Percentiles rank a stretch among this genome's conserved stretches.
Evolutionary conservation across 2,113 vertebrate species (phyloP).

Genomic region (Hemichromis elongatus): DNA sequence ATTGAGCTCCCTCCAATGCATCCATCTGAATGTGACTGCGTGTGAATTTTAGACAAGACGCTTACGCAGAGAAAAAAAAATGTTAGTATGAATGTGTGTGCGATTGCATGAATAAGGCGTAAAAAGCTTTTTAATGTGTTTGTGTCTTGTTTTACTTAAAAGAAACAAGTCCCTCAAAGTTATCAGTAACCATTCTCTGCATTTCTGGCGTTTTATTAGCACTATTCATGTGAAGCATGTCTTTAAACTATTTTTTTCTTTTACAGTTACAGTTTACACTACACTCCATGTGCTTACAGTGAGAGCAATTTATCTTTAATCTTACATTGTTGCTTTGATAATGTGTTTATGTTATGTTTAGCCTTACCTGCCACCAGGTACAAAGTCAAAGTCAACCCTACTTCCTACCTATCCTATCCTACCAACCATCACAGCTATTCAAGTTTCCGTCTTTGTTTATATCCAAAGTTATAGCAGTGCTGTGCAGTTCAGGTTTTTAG

Average conservation of each 20-base stretch:
- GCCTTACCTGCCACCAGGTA: neutral
- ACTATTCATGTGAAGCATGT: neutral
- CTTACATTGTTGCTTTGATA: neutral
- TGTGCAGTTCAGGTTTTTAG: neutral
- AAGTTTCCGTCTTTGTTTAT: neutral
- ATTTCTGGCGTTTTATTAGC: neutral
- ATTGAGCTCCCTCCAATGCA: neutral
- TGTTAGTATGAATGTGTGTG: neutral
- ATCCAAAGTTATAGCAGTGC: neutral
- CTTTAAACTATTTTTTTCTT: neutral
- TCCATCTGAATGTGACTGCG: neutral
- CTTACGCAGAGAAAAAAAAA: neutral
- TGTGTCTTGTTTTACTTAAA: neutral
- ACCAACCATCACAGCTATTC: neutral
- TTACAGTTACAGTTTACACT: neutral
- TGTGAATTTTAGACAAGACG: neutral
- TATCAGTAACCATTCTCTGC: neutral
- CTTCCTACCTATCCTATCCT: neutral
- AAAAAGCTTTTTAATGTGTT: neutral
- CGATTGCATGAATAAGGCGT: neutral
- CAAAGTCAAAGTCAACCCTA: neutral
- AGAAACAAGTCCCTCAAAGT: accelerated
- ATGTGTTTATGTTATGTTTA: neutral
- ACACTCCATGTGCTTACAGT: neutral
- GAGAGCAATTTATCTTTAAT: neutral